Evolutionary conservation across 2,888 invertebrate species (phyloP).

Genomic region (Alentia gelatinosa): DNA sequence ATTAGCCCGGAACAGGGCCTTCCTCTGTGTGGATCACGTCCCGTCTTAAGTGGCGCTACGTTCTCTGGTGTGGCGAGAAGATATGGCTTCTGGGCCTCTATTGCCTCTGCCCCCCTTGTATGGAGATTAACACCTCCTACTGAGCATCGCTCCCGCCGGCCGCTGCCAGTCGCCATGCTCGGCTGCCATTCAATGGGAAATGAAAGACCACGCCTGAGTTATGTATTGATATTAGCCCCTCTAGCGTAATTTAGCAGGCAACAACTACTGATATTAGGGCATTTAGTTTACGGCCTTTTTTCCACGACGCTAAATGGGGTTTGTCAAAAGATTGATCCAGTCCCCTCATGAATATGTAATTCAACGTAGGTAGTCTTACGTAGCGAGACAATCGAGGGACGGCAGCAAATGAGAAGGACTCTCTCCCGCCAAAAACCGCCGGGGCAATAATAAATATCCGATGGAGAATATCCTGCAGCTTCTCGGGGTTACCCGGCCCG

Average conservation of each 20-base stretch:
- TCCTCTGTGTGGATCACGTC: neutral
- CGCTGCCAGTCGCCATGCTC: neutral
- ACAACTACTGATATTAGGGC: conserved; percentile 18
- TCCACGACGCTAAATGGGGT: conserved; percentile 11
- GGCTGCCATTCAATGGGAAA: conserved; percentile 16
- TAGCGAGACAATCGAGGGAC: neutral
- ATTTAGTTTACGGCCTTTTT: conserved; percentile 28
- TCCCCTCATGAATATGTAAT: conserved; percentile 25
- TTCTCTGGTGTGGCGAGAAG: neutral
- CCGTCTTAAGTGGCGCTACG: neutral
- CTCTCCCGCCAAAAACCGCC: neutral
- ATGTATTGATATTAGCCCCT: conserved; percentile 38
- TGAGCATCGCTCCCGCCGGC: neutral
- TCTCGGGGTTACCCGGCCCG: neutral
- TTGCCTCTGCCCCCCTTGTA: conserved; percentile 6
- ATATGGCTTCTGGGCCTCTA: conserved; percentile 3
- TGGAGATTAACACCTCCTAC: neutral
- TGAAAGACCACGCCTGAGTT: conserved; percentile 41
- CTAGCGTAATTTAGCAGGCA: neutral
- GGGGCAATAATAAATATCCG: conserved; percentile 16
- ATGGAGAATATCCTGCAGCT: conserved; percentile 18
- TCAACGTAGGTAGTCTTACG: neutral
- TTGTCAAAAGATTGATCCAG: conserved; percentile 23
- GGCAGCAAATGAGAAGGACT: neutral
- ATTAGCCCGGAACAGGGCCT: neutral